These are phyloP conservation scores for Dryas iulia DNA, from an alignment of 1,140 invertebrate genomes.

Conservation along the genomic window DNA sequence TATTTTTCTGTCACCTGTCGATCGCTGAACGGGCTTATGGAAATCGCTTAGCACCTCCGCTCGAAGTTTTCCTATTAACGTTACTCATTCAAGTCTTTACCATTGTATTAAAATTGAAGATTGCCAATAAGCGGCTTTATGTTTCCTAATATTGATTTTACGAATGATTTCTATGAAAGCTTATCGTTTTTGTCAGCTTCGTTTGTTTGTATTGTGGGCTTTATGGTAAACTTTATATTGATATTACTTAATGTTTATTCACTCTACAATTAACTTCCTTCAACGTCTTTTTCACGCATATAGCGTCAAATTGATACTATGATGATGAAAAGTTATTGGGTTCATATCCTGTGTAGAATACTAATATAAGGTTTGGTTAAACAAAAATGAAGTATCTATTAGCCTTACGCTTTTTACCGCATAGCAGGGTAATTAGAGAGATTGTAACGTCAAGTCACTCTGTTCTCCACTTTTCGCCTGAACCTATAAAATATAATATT, in stretches of 20 bases:
- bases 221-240: not conserved
- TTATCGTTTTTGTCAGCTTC: slow-evolving; percentile 19
- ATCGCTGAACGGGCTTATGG: slow-evolving; percentile 59
- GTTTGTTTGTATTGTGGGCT: slow-evolving; percentile 13
- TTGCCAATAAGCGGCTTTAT: slow-evolving; percentile 57
- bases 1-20: slow-evolving; percentile 77
- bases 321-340: not conserved
- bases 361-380: no score
- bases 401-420: no score
- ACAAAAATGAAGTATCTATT: no score
- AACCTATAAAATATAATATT: no score
- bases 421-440: no score
- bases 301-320: not conserved
- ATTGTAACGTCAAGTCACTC: no score
- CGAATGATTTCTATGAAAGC: slow-evolving; percentile 35
- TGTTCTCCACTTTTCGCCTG: no score
- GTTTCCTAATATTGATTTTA: slow-evolving; percentile 47
- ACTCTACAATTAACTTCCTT: not conserved
- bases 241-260: not conserved
- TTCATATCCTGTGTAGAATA: not conserved
- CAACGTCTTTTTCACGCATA: not conserved
- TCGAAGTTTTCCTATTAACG: slow-evolving; percentile 74
- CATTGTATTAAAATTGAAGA: slow-evolving; percentile 61
- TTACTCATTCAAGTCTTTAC: slow-evolving; percentile 46
- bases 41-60: slow-evolving; percentile 61